Evolutionary conservation across 2,888 invertebrate species (phyloP), one percentile per base, ranked within the genome.

Genomic region (Tromatobia lineatoria): DNA sequence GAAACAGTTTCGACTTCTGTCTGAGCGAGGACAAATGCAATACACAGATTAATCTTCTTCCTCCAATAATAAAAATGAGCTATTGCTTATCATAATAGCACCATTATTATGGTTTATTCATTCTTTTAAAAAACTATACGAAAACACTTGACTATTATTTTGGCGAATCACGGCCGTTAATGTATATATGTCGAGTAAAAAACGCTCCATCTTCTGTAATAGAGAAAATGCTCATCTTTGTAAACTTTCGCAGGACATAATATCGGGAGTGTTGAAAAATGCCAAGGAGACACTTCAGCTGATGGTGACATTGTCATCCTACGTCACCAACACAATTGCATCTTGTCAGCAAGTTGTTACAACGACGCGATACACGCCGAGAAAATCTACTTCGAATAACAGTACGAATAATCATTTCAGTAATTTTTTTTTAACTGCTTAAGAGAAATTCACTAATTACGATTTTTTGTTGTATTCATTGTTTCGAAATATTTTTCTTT

Each of bases 211-310:
- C n/a, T n/a, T n/a, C n/a, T n/a, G n/a, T n/a, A n/a, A n/a, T n/a
- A n/a, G n/a, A n/a, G n/a, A n/a, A n/a, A n/a, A n/a, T n/a, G n/a
- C n/a, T n/a, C n/a, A n/a, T n/a, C n/a, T 38, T 61, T 47, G 3
- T 0, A 59, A 92, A 91, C 25, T 29, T 13, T n/a, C 7, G 2
- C 64, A 92, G 92, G 86, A 87, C 73, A 85, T 90, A 38, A 89
- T 93, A 78, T 76, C 86, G 18, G 88, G 87, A 25, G 73, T 91
- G 15, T 52, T 89, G 23, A 89, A 90, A 38, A 90, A 90, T 82
- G 86, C 92, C 10, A 92, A 91, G 79, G 90, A 92, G 52, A 87
- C 90, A 77, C 85, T 93, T 42, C 87, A 88, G 52, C 88, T 90
- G 86, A 64, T 93, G 67, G 88, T 92, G 1, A 87, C 89, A 8